Conservation (phyloP, 1,140 invertebrate genomes). For the Lasioglossum baleicum region DNA sequence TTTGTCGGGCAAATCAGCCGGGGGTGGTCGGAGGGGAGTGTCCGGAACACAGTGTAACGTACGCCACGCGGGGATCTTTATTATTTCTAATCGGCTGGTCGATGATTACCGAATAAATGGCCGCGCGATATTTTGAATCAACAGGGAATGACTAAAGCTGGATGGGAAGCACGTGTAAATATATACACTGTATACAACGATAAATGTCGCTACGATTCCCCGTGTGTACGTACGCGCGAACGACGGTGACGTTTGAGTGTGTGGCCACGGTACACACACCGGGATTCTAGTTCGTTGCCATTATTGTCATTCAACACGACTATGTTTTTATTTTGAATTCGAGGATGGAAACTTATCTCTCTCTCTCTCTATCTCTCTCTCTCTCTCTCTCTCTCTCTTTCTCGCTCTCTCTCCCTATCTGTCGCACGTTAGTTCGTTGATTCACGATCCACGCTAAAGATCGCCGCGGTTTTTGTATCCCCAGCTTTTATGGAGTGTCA, state of each 20-base stretch:
- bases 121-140: conserved; percentile 26
- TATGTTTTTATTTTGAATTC: background rate
- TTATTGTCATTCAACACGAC: background rate
- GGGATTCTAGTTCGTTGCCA: background rate
- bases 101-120: conserved; percentile 30
- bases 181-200: conserved; percentile 38
- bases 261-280: background rate
- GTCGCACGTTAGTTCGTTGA: too few species aligned
- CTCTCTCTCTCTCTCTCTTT: too few species aligned
- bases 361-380: too few species aligned
- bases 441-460: too few species aligned
- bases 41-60: background rate
- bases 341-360: background rate
- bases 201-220: conserved; percentile 7
- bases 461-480: too few species aligned
- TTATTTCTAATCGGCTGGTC: conserved; percentile 27
- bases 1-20: conserved; percentile 19
- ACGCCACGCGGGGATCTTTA: conserved; percentile 2
- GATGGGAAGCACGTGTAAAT: conserved; percentile 26
- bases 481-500: too few species aligned
- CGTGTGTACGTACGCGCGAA: background rate
- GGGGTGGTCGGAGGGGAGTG: background rate
- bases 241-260: background rate
- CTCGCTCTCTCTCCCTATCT: too few species aligned
- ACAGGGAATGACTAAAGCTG: conserved; percentile 25